Conservation (phyloP, 35 echinoderm and acorn worm genomes). For the Lytechinus pictus region DNA sequence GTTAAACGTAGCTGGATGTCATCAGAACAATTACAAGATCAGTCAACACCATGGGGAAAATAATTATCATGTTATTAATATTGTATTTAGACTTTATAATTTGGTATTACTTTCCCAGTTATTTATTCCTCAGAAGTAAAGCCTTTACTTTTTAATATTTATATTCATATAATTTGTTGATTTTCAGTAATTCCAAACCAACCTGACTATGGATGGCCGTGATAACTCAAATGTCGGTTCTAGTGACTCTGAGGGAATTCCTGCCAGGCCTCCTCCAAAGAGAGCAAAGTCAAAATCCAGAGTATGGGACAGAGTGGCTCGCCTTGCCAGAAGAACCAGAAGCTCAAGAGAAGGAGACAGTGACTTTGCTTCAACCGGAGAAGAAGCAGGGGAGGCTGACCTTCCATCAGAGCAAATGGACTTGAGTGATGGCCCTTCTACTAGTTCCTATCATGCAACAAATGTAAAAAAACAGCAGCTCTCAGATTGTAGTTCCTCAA, state of each 20-base stretch:
- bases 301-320: slow-evolving; percentile 85
- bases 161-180: neutral
- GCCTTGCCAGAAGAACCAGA: slow-evolving; percentile 75
- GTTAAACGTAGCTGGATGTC: no score
- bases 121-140: no score
- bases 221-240: slow-evolving; percentile 57
- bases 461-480: slow-evolving; percentile 65
- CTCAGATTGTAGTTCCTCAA: slow-evolving; percentile 95
- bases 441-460: slow-evolving; percentile 80
- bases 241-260: slow-evolving; percentile 74
- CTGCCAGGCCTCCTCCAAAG: slow-evolving; percentile 69
- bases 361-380: slow-evolving; percentile 65
- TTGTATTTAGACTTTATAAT: no score
- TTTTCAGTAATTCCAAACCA: neutral
- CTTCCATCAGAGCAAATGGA: slow-evolving; percentile 82
- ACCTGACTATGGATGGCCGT: slow-evolving; percentile 43
- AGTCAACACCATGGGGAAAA: no score
- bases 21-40: no score
- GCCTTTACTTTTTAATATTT: no score
- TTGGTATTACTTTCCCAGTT: no score
- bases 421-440: slow-evolving; percentile 78
- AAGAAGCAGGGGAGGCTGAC: slow-evolving; percentile 63
- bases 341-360: slow-evolving; percentile 57
- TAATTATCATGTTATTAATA: no score
- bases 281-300: slow-evolving; percentile 77